phyloP scores from a whole-genome alignment of 2,797 vertebrate genomes.

The Neomorphus geoffroyi region DNA sequence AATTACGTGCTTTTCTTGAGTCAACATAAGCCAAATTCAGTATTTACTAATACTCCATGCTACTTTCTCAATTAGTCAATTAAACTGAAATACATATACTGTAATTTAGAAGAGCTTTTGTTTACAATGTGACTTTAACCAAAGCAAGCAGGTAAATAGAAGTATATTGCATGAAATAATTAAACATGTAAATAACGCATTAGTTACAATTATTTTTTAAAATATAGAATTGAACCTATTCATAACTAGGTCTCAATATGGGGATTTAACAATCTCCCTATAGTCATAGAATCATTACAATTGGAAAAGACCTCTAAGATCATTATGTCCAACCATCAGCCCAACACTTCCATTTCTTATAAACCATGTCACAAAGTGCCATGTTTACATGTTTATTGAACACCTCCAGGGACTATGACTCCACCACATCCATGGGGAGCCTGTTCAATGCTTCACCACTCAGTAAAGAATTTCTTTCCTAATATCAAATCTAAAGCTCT shows the following conservation, averaged over 20 bases:
- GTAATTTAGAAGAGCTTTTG: not conserved
- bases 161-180: not conserved
- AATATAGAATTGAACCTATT: not conserved
- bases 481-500: no score
- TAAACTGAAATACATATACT: not conserved
- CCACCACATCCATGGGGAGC: no score
- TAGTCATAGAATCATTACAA: no score
- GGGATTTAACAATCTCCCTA: not conserved
- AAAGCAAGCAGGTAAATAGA: not conserved
- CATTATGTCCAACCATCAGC: no score
- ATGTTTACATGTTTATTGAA: no score
- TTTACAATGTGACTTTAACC: not conserved
- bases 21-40: not conserved
- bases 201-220: not conserved
- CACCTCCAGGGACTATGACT: no score
- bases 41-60: not conserved
- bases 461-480: no score
- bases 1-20: not conserved
- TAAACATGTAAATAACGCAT: not conserved
- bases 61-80: not conserved
- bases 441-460: no score
- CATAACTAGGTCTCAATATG: not conserved
- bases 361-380: no score
- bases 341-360: no score
- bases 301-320: no score